Base-by-base conservation (phyloP, 2,797 vertebrate genomes). In the Champsocephalus esox region DNA sequence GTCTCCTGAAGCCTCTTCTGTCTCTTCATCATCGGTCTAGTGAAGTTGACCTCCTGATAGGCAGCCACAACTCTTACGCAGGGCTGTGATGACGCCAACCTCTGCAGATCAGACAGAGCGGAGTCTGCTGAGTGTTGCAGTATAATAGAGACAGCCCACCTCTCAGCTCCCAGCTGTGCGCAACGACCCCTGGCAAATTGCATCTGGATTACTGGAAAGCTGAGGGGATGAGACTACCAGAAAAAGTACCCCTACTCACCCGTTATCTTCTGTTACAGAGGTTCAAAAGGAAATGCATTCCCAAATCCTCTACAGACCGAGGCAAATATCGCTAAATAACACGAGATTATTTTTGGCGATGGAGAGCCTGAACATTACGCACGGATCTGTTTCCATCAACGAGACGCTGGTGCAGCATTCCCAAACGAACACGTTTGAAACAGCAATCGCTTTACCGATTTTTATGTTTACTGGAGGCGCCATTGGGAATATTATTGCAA, bases 401-500 rank as follows among this genome's bases (percentile, higher is more conserved):
- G 24, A 43, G 10, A 83, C 87, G 0, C 12, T 0, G 4, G 13
- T 6, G 1, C 55, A 41, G 14, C 3, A 1, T 0, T 21, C 74
- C 2, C 32, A 48, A 0, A 2, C 0, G 13, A 0, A 1, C 11
- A 2, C 1, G 0, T 13, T n/a, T 0, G n/a, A 34, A 1, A 58
- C 21, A 2, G 14, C 16, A 0, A 72, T 87, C 1, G 70, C 60
- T 12, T 7, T 91, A 0, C 93, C 93, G 0, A 66, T 87, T 3
- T 34, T 98, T 17, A 99, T 99, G 98, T 99, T 99, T 70, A 96
- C 96, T 21, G 96, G 97, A 1, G 98, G 98, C 0, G 97, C 98
- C 54, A 90, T 97, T 60, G 97, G 98, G 49, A 99, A 99, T 87
- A 84, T 98, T 68, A 96, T 96, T 13, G 98, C 98, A 62, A 98